Evolutionary conservation across 2,888 invertebrate genomes (phyloP).

Genomic region (Tetanocera ferruginea): DNA sequence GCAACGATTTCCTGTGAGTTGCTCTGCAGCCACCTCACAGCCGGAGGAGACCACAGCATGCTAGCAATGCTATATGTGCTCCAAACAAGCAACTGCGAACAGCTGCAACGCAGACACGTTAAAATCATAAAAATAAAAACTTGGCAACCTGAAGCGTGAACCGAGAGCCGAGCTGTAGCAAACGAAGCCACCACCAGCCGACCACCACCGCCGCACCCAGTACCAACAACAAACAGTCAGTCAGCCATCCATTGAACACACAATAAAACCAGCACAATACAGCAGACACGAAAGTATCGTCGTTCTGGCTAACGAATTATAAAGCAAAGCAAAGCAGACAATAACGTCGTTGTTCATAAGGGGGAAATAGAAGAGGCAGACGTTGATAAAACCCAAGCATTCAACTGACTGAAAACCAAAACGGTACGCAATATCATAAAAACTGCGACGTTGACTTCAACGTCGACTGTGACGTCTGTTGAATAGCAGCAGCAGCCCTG

Average conservation of each 20-base stretch:
- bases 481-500: too few species aligned
- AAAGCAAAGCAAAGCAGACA: not conserved
- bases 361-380: not conserved
- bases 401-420: not conserved
- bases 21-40: not conserved
- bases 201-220: not conserved
- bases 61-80: not conserved
- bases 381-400: not conserved
- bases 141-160: not conserved
- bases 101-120: slow-evolving; percentile 12
- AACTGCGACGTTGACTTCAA: not conserved
- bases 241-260: not conserved
- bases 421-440: not conserved
- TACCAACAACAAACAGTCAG: not conserved
- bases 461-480: not conserved
- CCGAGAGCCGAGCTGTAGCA: not conserved
- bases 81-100: not conserved
- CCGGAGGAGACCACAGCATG: not conserved
- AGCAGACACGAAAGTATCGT: not conserved
- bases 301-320: not conserved
- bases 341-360: not conserved
- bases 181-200: not conserved
- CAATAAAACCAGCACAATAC: not conserved
- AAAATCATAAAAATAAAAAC: slow-evolving; percentile 2
- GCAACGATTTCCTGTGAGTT: slow-evolving; percentile 29